Evolutionary conservation across 1,140 invertebrate species (phyloP).

Genomic region (Tetramorium simillimum): DNA sequence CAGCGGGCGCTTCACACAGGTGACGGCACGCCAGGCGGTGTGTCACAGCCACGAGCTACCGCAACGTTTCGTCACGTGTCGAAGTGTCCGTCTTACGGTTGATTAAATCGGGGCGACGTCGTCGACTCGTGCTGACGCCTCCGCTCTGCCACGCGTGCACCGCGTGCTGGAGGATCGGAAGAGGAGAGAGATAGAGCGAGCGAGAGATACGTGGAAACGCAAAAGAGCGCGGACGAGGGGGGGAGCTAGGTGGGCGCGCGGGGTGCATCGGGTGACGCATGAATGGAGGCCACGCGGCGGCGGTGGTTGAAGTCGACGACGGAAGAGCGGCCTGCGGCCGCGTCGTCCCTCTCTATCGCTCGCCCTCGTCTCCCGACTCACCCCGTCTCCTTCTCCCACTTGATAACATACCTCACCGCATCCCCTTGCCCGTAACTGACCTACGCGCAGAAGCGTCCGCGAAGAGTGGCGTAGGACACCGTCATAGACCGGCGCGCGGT

Average conservation of each 20-base stretch:
- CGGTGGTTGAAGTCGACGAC: slow-evolving; percentile 62
- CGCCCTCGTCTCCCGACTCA: background rate
- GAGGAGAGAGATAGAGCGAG: background rate
- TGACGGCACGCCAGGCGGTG: slow-evolving; percentile 57
- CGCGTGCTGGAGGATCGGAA: slow-evolving; percentile 1
- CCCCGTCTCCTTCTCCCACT: slow-evolving; percentile 23
- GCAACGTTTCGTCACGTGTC: slow-evolving; percentile 70
- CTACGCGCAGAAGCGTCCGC: slow-evolving; percentile 29
- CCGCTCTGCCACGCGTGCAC: slow-evolving; percentile 74
- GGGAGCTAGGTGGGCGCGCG: slow-evolving; percentile 6
- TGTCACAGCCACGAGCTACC: slow-evolving; percentile 28
- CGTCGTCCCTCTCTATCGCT: background rate
- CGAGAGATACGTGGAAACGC: slow-evolving; percentile 18
- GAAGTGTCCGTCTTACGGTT: slow-evolving; percentile 64
- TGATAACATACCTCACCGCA: slow-evolving; percentile 23
- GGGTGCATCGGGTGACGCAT: slow-evolving; percentile 68
- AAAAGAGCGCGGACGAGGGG: background rate
- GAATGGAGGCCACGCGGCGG: slow-evolving; percentile 72
- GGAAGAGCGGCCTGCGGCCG: slow-evolving; percentile 27
- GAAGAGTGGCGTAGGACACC: slow-evolving; percentile 46
- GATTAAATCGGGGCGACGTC: slow-evolving; percentile 68
- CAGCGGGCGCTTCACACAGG: slow-evolving; percentile 66
- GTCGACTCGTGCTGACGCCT: slow-evolving; percentile 73
- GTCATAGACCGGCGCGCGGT: background rate
- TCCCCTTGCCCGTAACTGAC: background rate